Evolutionary conservation across 2,888 invertebrate genomes (phyloP), one percentile per base, ranked within the genome.

Genomic region (Pristionchus arcanus): DNA sequence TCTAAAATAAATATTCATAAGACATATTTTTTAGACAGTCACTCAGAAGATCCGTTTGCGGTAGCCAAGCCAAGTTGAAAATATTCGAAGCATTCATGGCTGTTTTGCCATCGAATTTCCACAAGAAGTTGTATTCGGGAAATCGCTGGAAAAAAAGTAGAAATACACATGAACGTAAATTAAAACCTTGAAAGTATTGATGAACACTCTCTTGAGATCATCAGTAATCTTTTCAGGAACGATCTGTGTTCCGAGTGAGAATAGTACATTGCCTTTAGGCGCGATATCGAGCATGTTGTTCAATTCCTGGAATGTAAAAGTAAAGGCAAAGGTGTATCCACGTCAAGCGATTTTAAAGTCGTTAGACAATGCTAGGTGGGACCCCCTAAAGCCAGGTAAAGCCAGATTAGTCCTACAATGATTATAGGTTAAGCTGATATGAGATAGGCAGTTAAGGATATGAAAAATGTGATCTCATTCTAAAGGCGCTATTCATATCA

Each of bases 21-120:
- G 11, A 31, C 11, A 68, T 9, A 4, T 59, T 21, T 59, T 59
- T 3, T 59, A 59, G 3, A 25, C 9, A 85, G 31, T 90, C 55
- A 93, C 93, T 87, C n/a, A 93, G 90, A 21, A 93, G 68, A 90
- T 93, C 93, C 9, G 90, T 93, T 85, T 94, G 94, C 28, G 94
- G 94, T 16, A 93, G 34, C 94, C 94, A 94, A 15, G 92, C 83
- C 2, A 91, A 74, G 68, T 90, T 88, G 68, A 91, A 88, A 16
- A 94, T 88, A 90, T 94, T 94, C 4, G 91, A 42, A 13, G 88
- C 88, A 21, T 77, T 87, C 9, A 49, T 16, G 15, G 55, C n/a
- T n/a, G 74, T 77, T 66, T 49, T 21, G 7, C 74, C 68, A 66
- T 86, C 84, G 28, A 88, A 77, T 37, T 88, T 88, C 88, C 88